A percentile compares a stretch with the other conserved stretches of the same genome.
Evolutionary conservation across 2,113 vertebrate species (phyloP).

Genomic region (Marmota monax): DNA sequence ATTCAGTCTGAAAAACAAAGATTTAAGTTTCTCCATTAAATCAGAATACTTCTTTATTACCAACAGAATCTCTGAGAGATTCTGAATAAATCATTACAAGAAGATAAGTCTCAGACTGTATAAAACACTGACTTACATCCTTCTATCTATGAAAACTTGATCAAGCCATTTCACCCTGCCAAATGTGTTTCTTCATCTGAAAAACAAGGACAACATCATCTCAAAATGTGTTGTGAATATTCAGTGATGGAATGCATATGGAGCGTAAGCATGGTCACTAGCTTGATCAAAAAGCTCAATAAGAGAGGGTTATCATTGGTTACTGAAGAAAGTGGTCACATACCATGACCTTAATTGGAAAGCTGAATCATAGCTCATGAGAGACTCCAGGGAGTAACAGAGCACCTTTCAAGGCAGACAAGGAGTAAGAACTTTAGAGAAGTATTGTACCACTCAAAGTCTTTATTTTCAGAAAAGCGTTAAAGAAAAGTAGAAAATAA

Average conservation of each 20-base stretch:
- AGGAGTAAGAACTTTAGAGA: neutral
- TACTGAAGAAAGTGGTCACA: conserved; percentile 45
- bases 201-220: conserved; percentile 24
- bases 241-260: neutral
- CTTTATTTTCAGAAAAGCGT: neutral
- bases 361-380: conserved; percentile 5
- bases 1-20: conserved; percentile 27
- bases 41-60: conserved; percentile 27
- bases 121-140: neutral
- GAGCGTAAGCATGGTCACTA: neutral
- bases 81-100: neutral
- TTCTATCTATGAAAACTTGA: neutral
- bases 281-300: neutral
- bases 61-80: neutral
- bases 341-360: conserved; percentile 13
- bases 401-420: neutral
- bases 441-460: neutral
- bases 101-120: neutral
- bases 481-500: conserved; percentile 27
- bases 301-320: neutral
- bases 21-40: conserved; percentile 13
- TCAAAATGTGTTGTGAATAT: conserved; percentile 23
- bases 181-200: conserved; percentile 52
- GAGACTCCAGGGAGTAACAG: neutral
- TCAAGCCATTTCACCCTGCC: neutral